Evolutionary conservation across 1,140 invertebrate species (phyloP), one percentile per base, ranked within the genome.

Genomic region (Tyrophagus putrescentiae): DNA sequence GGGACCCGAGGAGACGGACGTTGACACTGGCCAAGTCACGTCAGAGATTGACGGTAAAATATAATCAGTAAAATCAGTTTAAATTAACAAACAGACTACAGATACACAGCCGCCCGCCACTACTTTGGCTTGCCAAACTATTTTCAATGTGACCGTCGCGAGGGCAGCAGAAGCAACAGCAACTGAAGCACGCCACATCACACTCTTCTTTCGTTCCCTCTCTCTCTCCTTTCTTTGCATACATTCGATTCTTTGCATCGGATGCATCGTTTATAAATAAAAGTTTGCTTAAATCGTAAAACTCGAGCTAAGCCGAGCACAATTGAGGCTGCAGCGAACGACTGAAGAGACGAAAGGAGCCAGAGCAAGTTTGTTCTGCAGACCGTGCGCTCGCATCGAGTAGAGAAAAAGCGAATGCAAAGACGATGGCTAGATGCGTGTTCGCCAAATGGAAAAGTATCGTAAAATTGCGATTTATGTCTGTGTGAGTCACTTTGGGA

Each of bases 211-310:
- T 39, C 45, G 31, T 21, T 6, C 21, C 7, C 9, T 7, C 45
- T 13, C 45, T 7, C 18, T 21, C 7, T 9, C 7, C 45, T 13
- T 29, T 7, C 18, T 7, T 6, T 48, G 45, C 45, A 48, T 48
- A 7, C 23, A 7, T 48, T 48, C 45, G 18, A 48, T 48, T 48
- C 45, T 48, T 48, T 21, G 21, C 45, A 48, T 48, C 45, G 45
- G 45, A 48, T 48, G 45, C 45, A 21, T 48, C 18, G 45, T 18
- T 48, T 48, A 48, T 48, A 48, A 48, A 48, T 48, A 48, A 48
- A 48, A 48, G 45, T 48, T 48, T 48, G 45, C 45, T 48, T 7
- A 7, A 48, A 48, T 48, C 45, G 45, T 48, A 48, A 48, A 48
- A 48, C 7, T 6, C 23, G 18, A 13, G 21, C 45, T 48, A 48